phyloP scores from a whole-genome alignment of 2,888 invertebrate species.

The Andrena hattorfiana region DNA sequence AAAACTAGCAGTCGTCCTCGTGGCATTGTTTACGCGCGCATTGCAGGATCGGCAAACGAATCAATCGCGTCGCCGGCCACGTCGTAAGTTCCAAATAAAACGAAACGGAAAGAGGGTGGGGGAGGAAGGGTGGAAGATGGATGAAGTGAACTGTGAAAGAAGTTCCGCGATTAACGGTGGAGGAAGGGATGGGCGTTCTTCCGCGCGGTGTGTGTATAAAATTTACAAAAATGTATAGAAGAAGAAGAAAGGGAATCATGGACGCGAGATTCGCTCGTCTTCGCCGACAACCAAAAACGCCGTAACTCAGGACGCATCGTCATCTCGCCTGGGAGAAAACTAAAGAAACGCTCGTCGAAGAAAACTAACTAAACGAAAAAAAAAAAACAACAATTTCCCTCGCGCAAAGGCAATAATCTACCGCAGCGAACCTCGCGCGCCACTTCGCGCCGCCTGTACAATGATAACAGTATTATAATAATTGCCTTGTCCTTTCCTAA shows the following conservation, averaged over 20 bases:
- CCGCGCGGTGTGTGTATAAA: not conserved
- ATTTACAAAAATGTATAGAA: slow-evolving; percentile 10
- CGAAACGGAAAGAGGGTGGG: slow-evolving; percentile 15
- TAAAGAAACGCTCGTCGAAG: not conserved
- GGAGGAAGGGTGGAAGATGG: not conserved
- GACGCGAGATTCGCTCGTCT: slow-evolving; percentile 38
- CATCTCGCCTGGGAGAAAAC: not conserved
- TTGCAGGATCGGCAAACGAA: slow-evolving; percentile 39
- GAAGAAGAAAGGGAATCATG: slow-evolving; percentile 9
- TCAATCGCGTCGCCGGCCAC: slow-evolving; percentile 12
- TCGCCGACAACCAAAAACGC: not conserved
- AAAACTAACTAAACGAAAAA: slow-evolving; percentile 5
- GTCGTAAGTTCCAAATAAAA: slow-evolving; percentile 23
- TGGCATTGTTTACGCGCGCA: slow-evolving; percentile 46
- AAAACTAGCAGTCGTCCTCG: slow-evolving; percentile 21
- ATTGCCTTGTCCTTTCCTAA: slow-evolving; percentile 61
- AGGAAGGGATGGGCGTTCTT: slow-evolving; percentile 1
- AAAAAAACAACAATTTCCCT: slow-evolving; percentile 13
- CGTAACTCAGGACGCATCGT: not conserved
- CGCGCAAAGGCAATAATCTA: not conserved
- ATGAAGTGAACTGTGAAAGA: slow-evolving; percentile 16
- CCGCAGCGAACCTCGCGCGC: slow-evolving; percentile 47
- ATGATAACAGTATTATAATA: slow-evolving; percentile 59
- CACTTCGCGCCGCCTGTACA: slow-evolving; percentile 36
- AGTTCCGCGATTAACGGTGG: slow-evolving; percentile 23